Evolutionary conservation across 2,888 invertebrate species (phyloP).

Genomic region (Piscicola geometra): DNA sequence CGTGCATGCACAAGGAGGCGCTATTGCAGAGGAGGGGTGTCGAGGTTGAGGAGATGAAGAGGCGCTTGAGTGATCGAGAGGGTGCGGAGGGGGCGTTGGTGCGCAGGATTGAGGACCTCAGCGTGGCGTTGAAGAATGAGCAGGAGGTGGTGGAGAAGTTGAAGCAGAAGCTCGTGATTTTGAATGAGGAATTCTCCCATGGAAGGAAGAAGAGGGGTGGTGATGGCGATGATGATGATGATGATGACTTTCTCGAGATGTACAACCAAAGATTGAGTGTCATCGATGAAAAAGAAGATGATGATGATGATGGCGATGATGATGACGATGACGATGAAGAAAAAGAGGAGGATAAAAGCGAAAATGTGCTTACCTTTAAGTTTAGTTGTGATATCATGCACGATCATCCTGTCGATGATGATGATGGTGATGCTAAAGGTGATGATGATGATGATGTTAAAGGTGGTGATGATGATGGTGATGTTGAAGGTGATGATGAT

Average conservation of each 20-base stretch:
- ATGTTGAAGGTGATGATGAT: background rate
- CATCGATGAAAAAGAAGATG: conserved; percentile 15
- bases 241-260: conserved; percentile 10
- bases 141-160: background rate
- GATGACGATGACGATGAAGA: conserved; percentile 5
- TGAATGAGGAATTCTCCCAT: background rate
- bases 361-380: background rate
- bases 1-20: conserved; percentile 8
- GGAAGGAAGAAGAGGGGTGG: background rate
- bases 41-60: conserved; percentile 9
- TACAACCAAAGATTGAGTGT: conserved; percentile 11
- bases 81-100: background rate
- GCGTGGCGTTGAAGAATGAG: background rate
- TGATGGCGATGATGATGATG: conserved; percentile 16
- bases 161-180: background rate
- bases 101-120: background rate
- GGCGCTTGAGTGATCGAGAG: background rate
- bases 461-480: background rate
- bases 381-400: background rate
- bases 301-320: conserved; percentile 6
- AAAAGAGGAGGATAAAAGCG: background rate
- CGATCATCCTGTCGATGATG: background rate
- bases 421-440: conserved; percentile 22
- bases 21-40: conserved; percentile 3
- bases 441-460: conserved; percentile 5